These are phyloP conservation scores for Drosophila prolongata DNA, from an alignment of 2,888 invertebrate genomes.

Conservation along the genomic window DNA sequence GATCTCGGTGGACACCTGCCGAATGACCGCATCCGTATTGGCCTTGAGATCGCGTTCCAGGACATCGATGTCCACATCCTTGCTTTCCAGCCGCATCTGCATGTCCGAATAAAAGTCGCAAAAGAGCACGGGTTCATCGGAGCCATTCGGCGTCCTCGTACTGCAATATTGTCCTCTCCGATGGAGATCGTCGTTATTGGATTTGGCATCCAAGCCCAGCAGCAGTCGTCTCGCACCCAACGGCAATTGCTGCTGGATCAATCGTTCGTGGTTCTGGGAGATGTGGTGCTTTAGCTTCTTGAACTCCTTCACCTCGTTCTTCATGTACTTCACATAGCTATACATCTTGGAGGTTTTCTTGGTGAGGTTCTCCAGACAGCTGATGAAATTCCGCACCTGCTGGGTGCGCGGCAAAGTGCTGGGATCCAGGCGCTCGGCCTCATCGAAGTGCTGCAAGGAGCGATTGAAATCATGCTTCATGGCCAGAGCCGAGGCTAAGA, in stretches of 20 bases:
- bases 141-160: slow-evolving; percentile 79
- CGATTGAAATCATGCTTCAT: slow-evolving; percentile 83
- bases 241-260: slow-evolving; percentile 83
- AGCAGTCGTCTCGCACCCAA: slow-evolving; percentile 79
- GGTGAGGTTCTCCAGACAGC: slow-evolving; percentile 81
- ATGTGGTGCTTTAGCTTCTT: slow-evolving; percentile 80
- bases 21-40: slow-evolving; percentile 79
- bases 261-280: slow-evolving; percentile 78
- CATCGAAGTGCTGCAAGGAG: slow-evolving; percentile 80
- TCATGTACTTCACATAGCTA: slow-evolving; percentile 83
- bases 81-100: slow-evolving; percentile 83
- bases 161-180: slow-evolving; percentile 84
- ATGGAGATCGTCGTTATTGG: slow-evolving; percentile 78
- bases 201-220: slow-evolving; percentile 67
- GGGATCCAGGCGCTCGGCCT: slow-evolving; percentile 80
- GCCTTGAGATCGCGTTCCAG: slow-evolving; percentile 82
- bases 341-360: slow-evolving; percentile 82
- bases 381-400: slow-evolving; percentile 81
- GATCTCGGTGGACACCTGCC: slow-evolving; percentile 80
- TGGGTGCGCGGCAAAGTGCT: slow-evolving; percentile 77
- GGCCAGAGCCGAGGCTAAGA: slow-evolving; percentile 80
- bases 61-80: slow-evolving; percentile 82
- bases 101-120: slow-evolving; percentile 84
- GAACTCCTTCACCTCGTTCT: slow-evolving; percentile 81
- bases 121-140: slow-evolving; percentile 82